Evolutionary conservation across 2,888 invertebrate genomes (phyloP), one percentile per base, ranked within the genome.

Genomic region (Drosophila meridiana): DNA sequence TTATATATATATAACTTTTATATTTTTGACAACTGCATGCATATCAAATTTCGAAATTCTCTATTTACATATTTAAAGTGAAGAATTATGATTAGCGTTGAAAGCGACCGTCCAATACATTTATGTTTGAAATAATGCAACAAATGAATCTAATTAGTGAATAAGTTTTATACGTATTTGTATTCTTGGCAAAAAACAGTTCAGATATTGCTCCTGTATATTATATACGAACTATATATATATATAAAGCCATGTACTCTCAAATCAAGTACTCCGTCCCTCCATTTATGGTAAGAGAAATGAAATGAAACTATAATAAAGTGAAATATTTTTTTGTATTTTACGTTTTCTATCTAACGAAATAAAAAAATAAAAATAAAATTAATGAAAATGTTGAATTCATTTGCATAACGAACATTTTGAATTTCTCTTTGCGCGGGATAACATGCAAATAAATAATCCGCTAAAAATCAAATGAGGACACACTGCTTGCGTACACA

Each of bases 91-190:
- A 72, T 62, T 60, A 73, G 59, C 65, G 73, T 82, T 82, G 71
- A 77, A 73, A 69, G 69, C 70, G 56, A 74, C 80, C 83, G 80
- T 84, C 73, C 81, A 85, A 76, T 69, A 62, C 32, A 68, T 73
- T 60, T 65, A 73, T 68, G 28, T 69, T 69, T 56, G 45, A 67
- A 66, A 57, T 59, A 47, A 69, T 70, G 77, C 65, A 89, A 83
- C 71, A 77, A 78, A 89, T 73, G 76, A 86, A 80, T 88, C 84
- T 82, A 77, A 47, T 62, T 88, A 88, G 84, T 60, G 9, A 76
- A 32, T 87, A 89, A 88, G 86, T 76, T 80, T 82, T 73, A 68
- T 82, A 89, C 73, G 61, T 73, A 77, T 43, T 71, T 67, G 57
- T 68, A 83, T 62, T 68, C n/a, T 60, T 59, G 64, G 60, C 58